Base-by-base conservation (phyloP, 2,797 vertebrate genomes). In the Pangasius macronema region DNA sequence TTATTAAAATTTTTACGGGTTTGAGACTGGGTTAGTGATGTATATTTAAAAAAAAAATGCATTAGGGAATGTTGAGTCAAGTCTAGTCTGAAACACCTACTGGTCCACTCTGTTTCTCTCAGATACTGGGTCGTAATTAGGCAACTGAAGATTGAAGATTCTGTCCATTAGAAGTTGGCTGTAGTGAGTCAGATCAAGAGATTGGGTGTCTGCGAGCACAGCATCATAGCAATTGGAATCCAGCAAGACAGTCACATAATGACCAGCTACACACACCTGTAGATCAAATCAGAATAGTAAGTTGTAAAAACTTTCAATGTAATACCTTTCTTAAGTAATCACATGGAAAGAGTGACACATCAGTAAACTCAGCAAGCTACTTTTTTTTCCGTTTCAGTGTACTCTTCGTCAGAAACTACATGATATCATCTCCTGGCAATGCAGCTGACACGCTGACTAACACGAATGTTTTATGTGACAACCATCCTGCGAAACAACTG, bases 241-340 rank as follows among this genome's bases (percentile, higher is more conserved):
- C 93, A 99, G 88, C 85, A 99, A 92, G 61, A 98, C 94, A 0
- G 97, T 98, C 87, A 99, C 61, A 0, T 96, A 97, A 53, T 87
- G 84, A 59, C 97, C 97, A 5, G 95, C 97, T 53, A 96, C 93
- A 91, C 94, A 90, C 20, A 98, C 94, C 97, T 98, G 90, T 16
- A 51, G 89, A n/a, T 84, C 51, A 86, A 18, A 89, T 46, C 27
- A 86, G 39, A 77, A 73, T 16, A 82, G 30, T 2, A 42, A 51
- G 42, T 2, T 82, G 16, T n/a, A 22, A 63, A 84, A 84, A 27
- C 13, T 65, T 33, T 59, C 16, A 24, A 18, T 42, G 30, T 24
- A 33, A 72, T 49, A 8, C 1, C 7, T 55, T 82, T 27, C 36
- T 18, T n/a, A 49, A 65, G 80, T 22, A 77, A 24, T 7, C 55